phyloP scores from a whole-genome alignment of 2,797 vertebrate genomes.

The Novumbra hubbsi region DNA sequence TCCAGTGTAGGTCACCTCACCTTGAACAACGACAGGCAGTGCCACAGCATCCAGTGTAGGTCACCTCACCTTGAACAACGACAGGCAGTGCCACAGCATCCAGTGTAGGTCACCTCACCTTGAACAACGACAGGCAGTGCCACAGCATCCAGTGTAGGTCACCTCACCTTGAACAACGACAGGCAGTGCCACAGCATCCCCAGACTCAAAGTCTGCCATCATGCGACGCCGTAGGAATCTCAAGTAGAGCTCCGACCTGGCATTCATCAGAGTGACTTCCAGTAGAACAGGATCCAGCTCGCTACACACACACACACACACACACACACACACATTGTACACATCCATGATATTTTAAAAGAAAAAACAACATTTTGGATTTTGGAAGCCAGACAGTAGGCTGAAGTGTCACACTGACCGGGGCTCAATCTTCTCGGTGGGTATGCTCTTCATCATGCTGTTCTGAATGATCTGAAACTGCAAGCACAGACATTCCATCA shows the following conservation, averaged over 20 bases:
- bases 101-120: no score
- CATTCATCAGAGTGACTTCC: conserved; percentile 96
- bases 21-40: no score
- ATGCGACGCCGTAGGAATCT: conserved; percentile 91
- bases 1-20: no score
- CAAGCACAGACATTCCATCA: conserved; percentile 25
- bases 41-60: no score
- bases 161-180: conserved; percentile 85
- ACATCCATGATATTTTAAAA: background rate
- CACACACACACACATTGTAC: conserved; percentile 14
- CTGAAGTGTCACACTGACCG: conserved; percentile 70
- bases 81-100: no score
- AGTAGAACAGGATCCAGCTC: conserved; percentile 91
- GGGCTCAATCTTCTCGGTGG: conserved; percentile 88
- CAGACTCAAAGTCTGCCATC: conserved; percentile 91
- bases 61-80: no score
- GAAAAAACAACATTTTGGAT: background rate
- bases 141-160: no score
- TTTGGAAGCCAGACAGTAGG: background rate
- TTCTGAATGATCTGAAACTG: conserved; percentile 96
- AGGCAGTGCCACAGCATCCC: conserved; percentile 82
- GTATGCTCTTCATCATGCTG: conserved; percentile 88
- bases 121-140: no score
- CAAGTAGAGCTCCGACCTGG: conserved; percentile 91
- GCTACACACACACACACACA: conserved; percentile 62